phyloP scores from a whole-genome alignment of 2,888 invertebrate species.

The Drosophila pseudotalamancana region DNA sequence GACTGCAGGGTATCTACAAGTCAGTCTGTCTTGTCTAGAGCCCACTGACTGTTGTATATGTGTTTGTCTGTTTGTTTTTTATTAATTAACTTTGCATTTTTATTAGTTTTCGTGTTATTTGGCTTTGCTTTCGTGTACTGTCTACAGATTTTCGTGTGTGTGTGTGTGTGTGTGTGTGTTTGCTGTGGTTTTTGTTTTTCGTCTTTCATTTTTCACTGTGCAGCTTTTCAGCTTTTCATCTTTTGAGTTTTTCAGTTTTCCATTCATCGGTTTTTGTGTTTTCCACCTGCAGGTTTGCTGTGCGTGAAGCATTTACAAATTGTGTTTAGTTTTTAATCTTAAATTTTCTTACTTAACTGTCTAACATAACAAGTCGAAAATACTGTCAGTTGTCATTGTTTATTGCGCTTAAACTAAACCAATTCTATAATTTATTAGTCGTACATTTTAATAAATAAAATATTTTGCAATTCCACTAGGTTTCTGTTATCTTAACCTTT shows the following conservation, averaged over 20 bases:
- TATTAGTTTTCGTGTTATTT: slow-evolving; percentile 54
- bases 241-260: not conserved
- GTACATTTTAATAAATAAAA: slow-evolving; percentile 50
- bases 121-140: slow-evolving; percentile 19
- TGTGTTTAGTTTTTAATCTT: slow-evolving; percentile 36
- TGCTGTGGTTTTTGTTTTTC: slow-evolving; percentile 11
- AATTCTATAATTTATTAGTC: slow-evolving; percentile 28
- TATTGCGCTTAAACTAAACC: slow-evolving; percentile 66
- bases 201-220: slow-evolving; percentile 16
- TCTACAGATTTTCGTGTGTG: slow-evolving; percentile 17
- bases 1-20: not conserved
- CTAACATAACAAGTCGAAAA: slow-evolving; percentile 72
- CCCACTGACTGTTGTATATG: not conserved
- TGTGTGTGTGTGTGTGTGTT: slow-evolving; percentile 1
- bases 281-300: slow-evolving; percentile 7
- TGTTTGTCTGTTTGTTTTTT: slow-evolving; percentile 16
- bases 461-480: slow-evolving; percentile 76
- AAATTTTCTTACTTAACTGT: slow-evolving; percentile 58
- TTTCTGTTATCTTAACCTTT: slow-evolving; percentile 15
- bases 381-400: slow-evolving; percentile 40
- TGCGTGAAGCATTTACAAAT: slow-evolving; percentile 71
- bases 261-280: slow-evolving; percentile 1
- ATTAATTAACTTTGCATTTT: slow-evolving; percentile 72
- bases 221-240: slow-evolving; percentile 20
- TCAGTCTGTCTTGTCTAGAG: too few relatives aligned